A percentile compares a stretch with the other conserved stretches of the same genome.
These are phyloP conservation scores for Poeciliopsis paucimaculata DNA, from an alignment of 2,797 vertebrate genomes.

Conservation along the genomic window DNA sequence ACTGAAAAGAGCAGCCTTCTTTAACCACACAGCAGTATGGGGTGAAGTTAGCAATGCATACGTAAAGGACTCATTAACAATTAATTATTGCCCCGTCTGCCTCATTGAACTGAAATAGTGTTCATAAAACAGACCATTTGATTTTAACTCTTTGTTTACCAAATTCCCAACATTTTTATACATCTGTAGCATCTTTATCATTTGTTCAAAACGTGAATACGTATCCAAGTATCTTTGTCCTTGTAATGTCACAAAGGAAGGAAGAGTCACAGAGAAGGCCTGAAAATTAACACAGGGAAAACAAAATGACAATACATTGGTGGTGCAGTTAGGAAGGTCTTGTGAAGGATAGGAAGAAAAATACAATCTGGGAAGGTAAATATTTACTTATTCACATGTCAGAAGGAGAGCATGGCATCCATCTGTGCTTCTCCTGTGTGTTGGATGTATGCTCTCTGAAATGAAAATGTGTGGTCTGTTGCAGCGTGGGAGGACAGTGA, in stretches of 20 bases:
- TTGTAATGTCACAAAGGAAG: slow-evolving; percentile 60
- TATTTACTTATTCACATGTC: slow-evolving; percentile 74
- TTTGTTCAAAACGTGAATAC: slow-evolving; percentile 60
- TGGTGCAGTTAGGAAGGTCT: slow-evolving; percentile 45
- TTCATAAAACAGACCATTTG: slow-evolving; percentile 56
- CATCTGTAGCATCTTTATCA: slow-evolving; percentile 42
- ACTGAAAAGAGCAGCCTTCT: slow-evolving; percentile 35
- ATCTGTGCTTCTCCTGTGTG: slow-evolving; percentile 68
- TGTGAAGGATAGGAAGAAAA: slow-evolving; percentile 50
- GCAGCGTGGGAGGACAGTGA: slow-evolving; percentile 59
- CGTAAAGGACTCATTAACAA: slow-evolving; percentile 63
- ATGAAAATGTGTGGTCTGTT: slow-evolving; percentile 65
- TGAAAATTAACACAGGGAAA: slow-evolving; percentile 28
- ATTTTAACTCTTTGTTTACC: slow-evolving; percentile 64
- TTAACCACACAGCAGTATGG: slow-evolving; percentile 25
- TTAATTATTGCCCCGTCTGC: slow-evolving; percentile 43
- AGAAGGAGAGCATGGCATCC: slow-evolving; percentile 59
- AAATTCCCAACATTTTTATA: slow-evolving; percentile 36
- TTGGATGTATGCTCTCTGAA: slow-evolving; percentile 59
- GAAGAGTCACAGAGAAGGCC: slow-evolving; percentile 44
- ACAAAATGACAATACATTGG: slow-evolving; percentile 27
- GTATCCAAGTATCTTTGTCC: slow-evolving; percentile 52
- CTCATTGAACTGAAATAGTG: slow-evolving; percentile 53
- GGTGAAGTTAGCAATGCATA: slow-evolving; percentile 35
- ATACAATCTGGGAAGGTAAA: slow-evolving; percentile 79